Conservation (phyloP, 2,888 invertebrate genomes). For the Caenorhabditis becei region DNA sequence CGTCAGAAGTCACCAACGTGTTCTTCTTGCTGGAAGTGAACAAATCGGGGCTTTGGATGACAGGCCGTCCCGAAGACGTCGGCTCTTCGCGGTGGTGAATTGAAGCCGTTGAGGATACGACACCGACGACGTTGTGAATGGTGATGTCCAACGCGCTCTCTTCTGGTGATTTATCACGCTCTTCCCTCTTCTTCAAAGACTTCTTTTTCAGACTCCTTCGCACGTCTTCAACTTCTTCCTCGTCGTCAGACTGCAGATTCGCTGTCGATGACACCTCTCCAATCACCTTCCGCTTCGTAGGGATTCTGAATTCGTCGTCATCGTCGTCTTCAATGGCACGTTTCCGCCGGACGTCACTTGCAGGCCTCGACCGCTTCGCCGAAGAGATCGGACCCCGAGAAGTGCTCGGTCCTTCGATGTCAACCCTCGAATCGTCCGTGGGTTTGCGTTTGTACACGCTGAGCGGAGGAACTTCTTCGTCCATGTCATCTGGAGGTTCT, state of each 20-base stretch:
- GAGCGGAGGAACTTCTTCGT: background rate
- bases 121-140: background rate
- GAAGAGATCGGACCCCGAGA: background rate
- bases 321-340: background rate
- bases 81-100: background rate
- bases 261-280: constrained; percentile 20
- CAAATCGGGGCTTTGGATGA: background rate
- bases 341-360: background rate
- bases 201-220: background rate
- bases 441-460: background rate
- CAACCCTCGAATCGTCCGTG: background rate
- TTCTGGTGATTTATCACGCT: background rate
- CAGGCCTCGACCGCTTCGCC: background rate
- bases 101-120: constrained; percentile 8
- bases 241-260: background rate
- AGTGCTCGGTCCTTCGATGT: background rate
- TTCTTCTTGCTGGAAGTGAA: background rate
- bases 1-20: background rate
- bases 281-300: background rate
- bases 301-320: background rate
- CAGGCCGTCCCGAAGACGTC: background rate
- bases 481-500: constrained; percentile 13
- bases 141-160: background rate
- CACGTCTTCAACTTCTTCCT: background rate
- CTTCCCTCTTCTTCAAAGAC: background rate